Base-by-base conservation (phyloP, 2,888 invertebrate species). In the Autographa gamma region DNA sequence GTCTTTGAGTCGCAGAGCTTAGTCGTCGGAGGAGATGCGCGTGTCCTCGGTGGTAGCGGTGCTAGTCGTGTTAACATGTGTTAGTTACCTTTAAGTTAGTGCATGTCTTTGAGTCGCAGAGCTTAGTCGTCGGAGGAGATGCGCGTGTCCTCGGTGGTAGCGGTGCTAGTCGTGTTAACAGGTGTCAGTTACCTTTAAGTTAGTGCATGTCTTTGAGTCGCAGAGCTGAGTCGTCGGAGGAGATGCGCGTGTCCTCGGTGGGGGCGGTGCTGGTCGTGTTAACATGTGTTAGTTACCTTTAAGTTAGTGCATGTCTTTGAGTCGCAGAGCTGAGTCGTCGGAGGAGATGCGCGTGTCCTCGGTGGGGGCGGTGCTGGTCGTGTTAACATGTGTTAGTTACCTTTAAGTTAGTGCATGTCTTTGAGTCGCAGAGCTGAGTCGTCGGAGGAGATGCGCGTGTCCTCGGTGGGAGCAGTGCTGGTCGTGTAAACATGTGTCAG, bases 31-130 rank as follows among this genome's bases (percentile, higher is more conserved):
- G 0, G 93, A 92, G 63, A 95, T 72, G 54, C 95, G 86, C 6
- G 94, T 95, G 76, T 95, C 94, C 69, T 95, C 95, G 1, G 95
- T 95, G 6, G 93, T 91, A n/a, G 92, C 92, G 0, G 93, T 90
- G 84, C 91, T 94, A 75, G 92, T 76, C 3, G 79, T 93, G 62
- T n/a, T n/a, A 16, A n/a, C 7, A 5, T 16, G 48, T n/a, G n/a
- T n/a, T n/a, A n/a, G n/a, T n/a, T n/a, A n/a, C 83, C 71, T 38
- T 54, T 60, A 14, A 38, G 68, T 89, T 85, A 93, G 72, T 89
- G 92, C 80, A 93, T 80, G 41, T 95, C 94, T 81, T 89, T 93
- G 71, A 95, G 86, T 34, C 93, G 89, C 60, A 94, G 74, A 1
- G 90, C 92, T 11, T 89, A 87, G 43, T 95, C 94, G 66, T 94